A percentile compares a stretch with the other conserved stretches of the same genome.
These are phyloP conservation scores for Drosophila merina DNA, from an alignment of 2,888 invertebrate genomes.

Conservation along the genomic window DNA sequence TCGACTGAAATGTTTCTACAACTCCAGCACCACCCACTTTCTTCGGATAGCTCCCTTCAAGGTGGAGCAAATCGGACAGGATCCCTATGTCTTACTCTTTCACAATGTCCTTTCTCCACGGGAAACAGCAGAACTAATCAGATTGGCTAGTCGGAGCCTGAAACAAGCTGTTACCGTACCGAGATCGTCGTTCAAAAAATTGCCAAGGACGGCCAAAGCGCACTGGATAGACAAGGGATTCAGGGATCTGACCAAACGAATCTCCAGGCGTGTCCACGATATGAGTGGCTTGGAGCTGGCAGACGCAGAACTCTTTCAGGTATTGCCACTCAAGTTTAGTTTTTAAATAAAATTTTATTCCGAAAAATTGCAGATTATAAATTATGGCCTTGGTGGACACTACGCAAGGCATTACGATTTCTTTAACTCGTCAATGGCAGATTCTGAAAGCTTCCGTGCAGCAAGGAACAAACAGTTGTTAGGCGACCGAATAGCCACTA, in stretches of 20 bases:
- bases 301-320: conserved; percentile 44
- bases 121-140: conserved; percentile 58
- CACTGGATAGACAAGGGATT: conserved; percentile 54
- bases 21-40: conserved; percentile 56
- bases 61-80: conserved; percentile 60
- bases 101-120: conserved; percentile 63
- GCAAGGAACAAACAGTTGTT: rapidly evolving
- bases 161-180: background rate
- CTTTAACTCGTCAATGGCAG: conserved; percentile 41
- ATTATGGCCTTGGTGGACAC: conserved; percentile 75
- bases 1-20: conserved; percentile 46
- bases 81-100: conserved; percentile 65
- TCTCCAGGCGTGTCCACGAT: conserved; percentile 61
- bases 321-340: background rate
- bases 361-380: conserved; percentile 59
- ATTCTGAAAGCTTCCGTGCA: conserved; percentile 53
- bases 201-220: conserved; percentile 61
- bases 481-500: conserved; percentile 68
- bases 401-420: conserved; percentile 67
- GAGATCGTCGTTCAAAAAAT: background rate
- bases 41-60: conserved; percentile 70
- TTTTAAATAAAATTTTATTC: background rate
- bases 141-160: background rate
- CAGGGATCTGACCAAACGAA: conserved; percentile 28
- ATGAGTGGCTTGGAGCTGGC: conserved; percentile 65